phyloP scores from a whole-genome alignment of 2,888 invertebrate species.

The Orthonevra nobilis region DNA sequence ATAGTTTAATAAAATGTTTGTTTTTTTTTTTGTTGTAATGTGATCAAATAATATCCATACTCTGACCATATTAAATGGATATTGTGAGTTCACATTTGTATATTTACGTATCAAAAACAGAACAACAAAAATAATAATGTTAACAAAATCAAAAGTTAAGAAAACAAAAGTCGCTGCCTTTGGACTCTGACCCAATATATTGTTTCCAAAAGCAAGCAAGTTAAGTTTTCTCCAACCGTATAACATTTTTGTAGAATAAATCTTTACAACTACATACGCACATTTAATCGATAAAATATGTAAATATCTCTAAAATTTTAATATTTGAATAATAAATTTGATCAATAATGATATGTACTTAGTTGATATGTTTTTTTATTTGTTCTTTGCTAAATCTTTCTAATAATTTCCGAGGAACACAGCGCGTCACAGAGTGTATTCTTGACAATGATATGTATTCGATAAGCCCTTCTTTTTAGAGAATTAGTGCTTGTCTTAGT shows the following conservation, averaged over 20 bases:
- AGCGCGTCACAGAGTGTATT: slow-evolving; percentile 39
- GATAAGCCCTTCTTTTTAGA: slow-evolving; percentile 23
- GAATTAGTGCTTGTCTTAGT: slow-evolving; percentile 19
- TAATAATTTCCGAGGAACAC: slow-evolving; percentile 53
- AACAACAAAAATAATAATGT: background rate
- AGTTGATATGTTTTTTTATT: slow-evolving; percentile 57
- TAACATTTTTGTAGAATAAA: slow-evolving; percentile 14
- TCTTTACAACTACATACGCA: slow-evolving; percentile 16
- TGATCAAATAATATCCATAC: slow-evolving; percentile 40
- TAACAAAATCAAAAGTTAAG: background rate
- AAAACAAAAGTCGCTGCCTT: slow-evolving; percentile 46
- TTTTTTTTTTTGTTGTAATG: slow-evolving; percentile 18
- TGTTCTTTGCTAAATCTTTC: slow-evolving; percentile 32
- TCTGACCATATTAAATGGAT: slow-evolving; percentile 39
- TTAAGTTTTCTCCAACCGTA: slow-evolving; percentile 17
- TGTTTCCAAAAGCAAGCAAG: slow-evolving; percentile 55
- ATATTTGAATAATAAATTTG: slow-evolving; percentile 41
- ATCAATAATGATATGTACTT: slow-evolving; percentile 49
- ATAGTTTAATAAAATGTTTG: slow-evolving; percentile 19
- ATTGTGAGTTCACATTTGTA: slow-evolving; percentile 39
- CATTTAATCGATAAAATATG: slow-evolving; percentile 46
- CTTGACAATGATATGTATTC: slow-evolving; percentile 57
- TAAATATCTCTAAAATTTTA: slow-evolving; percentile 51
- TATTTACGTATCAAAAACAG: slow-evolving; percentile 10
- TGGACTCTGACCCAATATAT: slow-evolving; percentile 59